Conservation (phyloP, 2,113 vertebrate species). For the Cepphus grylle region DNA sequence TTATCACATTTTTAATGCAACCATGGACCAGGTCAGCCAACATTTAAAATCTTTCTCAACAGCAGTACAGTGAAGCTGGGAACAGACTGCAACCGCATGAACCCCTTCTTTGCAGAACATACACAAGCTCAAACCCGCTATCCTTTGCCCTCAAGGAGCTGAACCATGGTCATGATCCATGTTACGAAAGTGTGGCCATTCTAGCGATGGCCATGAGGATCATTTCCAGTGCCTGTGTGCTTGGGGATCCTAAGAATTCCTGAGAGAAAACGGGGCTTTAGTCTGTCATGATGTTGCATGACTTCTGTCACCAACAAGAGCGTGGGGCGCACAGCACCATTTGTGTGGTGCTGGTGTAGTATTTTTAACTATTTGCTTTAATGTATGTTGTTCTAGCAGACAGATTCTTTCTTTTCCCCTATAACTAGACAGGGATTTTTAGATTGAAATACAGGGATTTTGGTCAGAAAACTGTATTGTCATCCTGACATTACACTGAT, state of each 20-base stretch:
- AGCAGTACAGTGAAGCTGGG: not conserved
- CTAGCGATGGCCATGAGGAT: not conserved
- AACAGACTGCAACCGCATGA: not conserved
- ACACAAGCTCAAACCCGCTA: not conserved
- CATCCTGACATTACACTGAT: not conserved
- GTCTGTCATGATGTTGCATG: not conserved
- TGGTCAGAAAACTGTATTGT: not conserved
- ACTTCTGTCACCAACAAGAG: not conserved
- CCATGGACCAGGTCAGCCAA: not conserved
- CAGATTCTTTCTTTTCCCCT: not conserved
- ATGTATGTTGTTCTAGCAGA: not conserved
- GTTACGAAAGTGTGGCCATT: not conserved
- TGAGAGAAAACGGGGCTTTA: not conserved
- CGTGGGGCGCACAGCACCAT: not conserved
- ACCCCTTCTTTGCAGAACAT: not conserved
- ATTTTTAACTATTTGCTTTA: not conserved
- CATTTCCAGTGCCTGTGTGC: not conserved
- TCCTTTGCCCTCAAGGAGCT: not conserved
- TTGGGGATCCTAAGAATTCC: not conserved
- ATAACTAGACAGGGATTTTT: not conserved
- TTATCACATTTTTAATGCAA: not conserved
- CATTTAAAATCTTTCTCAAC: not conserved
- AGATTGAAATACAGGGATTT: not conserved
- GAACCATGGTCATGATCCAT: not conserved
- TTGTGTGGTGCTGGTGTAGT: not conserved